phyloP scores from a whole-genome alignment of 1,140 invertebrate genomes.

The Eriocheir sinensis region DNA sequence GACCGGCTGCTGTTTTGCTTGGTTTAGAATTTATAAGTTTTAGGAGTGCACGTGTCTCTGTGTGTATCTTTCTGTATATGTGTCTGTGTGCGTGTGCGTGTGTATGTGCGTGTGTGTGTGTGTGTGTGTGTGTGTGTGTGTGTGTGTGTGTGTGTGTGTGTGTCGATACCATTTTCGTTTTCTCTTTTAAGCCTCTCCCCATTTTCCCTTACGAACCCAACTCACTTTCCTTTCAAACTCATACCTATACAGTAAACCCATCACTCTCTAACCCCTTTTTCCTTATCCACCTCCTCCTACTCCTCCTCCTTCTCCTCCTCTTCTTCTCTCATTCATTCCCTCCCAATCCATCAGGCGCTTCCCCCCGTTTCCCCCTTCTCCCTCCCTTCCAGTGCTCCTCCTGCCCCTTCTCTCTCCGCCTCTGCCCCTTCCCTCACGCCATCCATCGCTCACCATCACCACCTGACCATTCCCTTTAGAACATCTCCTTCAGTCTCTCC shows the following conservation, averaged over 20 bases:
- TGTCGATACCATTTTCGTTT: background rate
- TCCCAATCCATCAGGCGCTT: no score
- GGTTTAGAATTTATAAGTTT: background rate
- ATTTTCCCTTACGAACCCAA: background rate
- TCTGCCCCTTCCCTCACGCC: background rate
- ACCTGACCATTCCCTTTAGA: background rate
- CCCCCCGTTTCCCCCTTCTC: no score
- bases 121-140: slow-evolving; percentile 22
- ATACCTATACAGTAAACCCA: background rate
- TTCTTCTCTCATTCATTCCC: background rate
- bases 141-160: slow-evolving; percentile 22
- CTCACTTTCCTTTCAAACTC: background rate
- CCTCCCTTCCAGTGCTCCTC: no score
- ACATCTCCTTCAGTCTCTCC: background rate
- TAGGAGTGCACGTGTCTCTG: background rate
- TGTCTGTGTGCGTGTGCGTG: background rate
- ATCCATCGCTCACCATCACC: background rate
- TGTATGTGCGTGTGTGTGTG: slow-evolving; percentile 22
- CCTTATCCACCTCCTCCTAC: background rate
- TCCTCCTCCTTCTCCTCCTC: background rate
- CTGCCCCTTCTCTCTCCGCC: no score
- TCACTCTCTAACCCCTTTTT: background rate
- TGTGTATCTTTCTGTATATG: background rate
- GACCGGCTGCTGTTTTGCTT: background rate
- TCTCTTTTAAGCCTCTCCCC: no score